phyloP scores from a whole-genome alignment of 1,140 invertebrate species.

The Drosophila carrolli region DNA sequence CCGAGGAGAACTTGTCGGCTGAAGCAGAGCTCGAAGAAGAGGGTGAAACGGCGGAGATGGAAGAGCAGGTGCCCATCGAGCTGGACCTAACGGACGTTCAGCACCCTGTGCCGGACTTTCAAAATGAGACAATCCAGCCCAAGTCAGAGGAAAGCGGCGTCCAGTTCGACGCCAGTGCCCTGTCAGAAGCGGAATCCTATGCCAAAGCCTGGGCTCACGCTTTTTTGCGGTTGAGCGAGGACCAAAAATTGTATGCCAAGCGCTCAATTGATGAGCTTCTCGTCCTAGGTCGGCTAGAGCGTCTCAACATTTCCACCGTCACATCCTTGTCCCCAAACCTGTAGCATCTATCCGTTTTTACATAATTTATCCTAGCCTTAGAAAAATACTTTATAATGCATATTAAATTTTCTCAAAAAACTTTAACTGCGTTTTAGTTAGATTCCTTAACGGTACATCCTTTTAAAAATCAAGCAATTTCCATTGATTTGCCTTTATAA shows the following conservation, averaged over 20 bases:
- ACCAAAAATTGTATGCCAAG: conserved; percentile 73
- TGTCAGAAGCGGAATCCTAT: conserved; percentile 68
- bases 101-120: conserved; percentile 7
- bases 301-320: conserved; percentile 62
- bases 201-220: conserved; percentile 68
- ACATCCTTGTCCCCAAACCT: conserved; percentile 65
- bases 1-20: conserved; percentile 56
- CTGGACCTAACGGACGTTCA: conserved; percentile 34
- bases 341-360: conserved; percentile 13
- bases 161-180: conserved; percentile 46
- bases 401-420: not conserved
- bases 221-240: conserved; percentile 65
- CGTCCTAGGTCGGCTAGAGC: conserved; percentile 58
- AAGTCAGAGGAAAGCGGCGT: not conserved
- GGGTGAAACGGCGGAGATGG: not conserved
- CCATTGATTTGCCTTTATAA: no score
- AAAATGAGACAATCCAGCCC: conserved; percentile 17
- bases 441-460: no score
- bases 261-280: conserved; percentile 71
- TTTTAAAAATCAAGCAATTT: no score
- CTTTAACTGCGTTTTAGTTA: not conserved
- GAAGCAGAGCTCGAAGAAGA: conserved; percentile 14
- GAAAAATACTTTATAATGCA: not conserved
- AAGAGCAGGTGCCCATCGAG: conserved; percentile 50
- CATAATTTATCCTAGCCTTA: not conserved